Evolutionary conservation across 2,888 invertebrate species (phyloP).

Genomic region (Lamproptera curius): DNA sequence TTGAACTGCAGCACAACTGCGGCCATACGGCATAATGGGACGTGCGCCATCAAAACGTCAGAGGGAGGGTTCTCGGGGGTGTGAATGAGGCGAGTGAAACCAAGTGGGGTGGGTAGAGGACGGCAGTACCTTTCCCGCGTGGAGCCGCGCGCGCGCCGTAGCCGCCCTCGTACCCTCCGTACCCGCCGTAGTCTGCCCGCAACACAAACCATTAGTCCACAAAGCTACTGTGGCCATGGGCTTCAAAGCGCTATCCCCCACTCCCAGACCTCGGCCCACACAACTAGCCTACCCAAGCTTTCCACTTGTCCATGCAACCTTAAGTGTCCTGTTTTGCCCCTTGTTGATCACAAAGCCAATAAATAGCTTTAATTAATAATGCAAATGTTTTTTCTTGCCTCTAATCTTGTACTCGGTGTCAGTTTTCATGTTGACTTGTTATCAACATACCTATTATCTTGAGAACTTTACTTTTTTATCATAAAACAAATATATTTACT

Average conservation of each 20-base stretch:
- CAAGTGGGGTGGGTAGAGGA: constrained; percentile 29
- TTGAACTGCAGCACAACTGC: too few species aligned
- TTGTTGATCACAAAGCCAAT: too few species aligned
- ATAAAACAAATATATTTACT: too few species aligned
- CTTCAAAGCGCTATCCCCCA: not conserved
- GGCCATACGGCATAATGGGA: too few species aligned
- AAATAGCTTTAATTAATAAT: too few species aligned
- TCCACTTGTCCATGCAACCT: not conserved
- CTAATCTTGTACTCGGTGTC: too few species aligned
- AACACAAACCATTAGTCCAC: constrained; percentile 74
- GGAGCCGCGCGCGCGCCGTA: constrained; percentile 92
- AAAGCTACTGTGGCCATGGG: constrained; percentile 22
- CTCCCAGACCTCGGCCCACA: not conserved
- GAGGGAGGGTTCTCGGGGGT: constrained; percentile 2
- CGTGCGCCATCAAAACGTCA: constrained; percentile 7
- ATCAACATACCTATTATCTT: too few species aligned
- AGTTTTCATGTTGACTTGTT: too few species aligned
- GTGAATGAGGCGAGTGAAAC: constrained; percentile 18
- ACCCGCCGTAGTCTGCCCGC: constrained; percentile 90
- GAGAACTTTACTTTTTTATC: too few species aligned
- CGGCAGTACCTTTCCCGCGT: constrained; percentile 90
- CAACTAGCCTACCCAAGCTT: too few species aligned
- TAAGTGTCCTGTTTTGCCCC: not conserved
- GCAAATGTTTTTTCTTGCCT: too few species aligned
- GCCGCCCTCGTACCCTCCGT: constrained; percentile 93